Conservation (phyloP, 1,140 invertebrate species). For the Bradynema listronoti region DNA sequence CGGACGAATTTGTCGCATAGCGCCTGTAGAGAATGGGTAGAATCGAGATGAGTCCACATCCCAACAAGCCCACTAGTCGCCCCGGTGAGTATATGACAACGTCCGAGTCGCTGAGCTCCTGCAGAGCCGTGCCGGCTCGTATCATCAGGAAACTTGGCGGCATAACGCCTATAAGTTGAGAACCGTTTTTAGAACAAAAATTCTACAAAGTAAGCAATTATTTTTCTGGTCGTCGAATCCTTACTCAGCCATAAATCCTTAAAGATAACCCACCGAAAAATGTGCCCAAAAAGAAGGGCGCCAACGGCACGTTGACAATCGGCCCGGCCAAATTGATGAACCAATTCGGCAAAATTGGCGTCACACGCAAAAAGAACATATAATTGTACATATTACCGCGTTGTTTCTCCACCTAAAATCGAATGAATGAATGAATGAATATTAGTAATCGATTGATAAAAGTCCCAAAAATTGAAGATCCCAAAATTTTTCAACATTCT, state of each 20-base stretch:
- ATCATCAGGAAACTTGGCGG: constrained; percentile 95
- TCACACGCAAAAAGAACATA: constrained; percentile 91
- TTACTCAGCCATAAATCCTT: neutral
- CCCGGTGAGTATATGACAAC: constrained; percentile 77
- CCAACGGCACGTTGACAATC: constrained; percentile 84
- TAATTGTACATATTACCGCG: constrained; percentile 84
- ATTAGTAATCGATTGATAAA: constrained; percentile 1
- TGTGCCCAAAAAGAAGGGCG: constrained; percentile 87
- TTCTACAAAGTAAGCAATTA: neutral
- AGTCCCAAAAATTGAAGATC: neutral
- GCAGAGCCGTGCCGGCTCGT: constrained; percentile 89
- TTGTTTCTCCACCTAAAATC: constrained; percentile 70
- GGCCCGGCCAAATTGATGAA: constrained; percentile 97
- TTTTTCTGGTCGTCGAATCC: neutral
- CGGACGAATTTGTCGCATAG: constrained; percentile 8
- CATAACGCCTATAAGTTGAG: constrained; percentile 75
- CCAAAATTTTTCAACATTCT: neutral
- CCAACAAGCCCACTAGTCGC: constrained; percentile 69
- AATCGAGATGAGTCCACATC: constrained; percentile 68
- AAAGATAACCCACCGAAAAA: constrained; percentile 64
- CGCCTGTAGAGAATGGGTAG: constrained; percentile 76
- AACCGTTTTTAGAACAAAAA: constrained; percentile 28
- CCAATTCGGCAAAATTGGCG: constrained; percentile 97
- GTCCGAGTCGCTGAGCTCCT: constrained; percentile 85
- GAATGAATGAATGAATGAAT: constrained; percentile 25